phyloP scores from a whole-genome alignment of 2,888 invertebrate species.

The Napeogenes inachia region DNA sequence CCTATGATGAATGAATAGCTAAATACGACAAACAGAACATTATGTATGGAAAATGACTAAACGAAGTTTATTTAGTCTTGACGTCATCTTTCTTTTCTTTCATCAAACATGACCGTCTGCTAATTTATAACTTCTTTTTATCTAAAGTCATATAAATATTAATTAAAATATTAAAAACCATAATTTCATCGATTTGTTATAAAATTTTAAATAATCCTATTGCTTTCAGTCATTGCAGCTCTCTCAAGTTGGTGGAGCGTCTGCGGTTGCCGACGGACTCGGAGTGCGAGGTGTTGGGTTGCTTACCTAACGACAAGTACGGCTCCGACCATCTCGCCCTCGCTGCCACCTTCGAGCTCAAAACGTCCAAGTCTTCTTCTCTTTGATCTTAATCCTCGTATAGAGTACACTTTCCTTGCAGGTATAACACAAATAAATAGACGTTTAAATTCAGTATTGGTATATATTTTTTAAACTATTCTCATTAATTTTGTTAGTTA shows the following conservation, averaged over 20 bases:
- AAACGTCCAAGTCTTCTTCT: slow-evolving; percentile 13
- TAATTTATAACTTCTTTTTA: too few relatives aligned
- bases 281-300: slow-evolving; percentile 74
- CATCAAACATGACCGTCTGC: too few relatives aligned
- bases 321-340: slow-evolving; percentile 92
- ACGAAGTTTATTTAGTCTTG: too few relatives aligned
- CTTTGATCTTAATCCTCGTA: slow-evolving; percentile 7
- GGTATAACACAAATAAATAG: neutral
- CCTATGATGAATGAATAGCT: too few relatives aligned
- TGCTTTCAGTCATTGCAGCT: slow-evolving; percentile 51
- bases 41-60: too few relatives aligned
- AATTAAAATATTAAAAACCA: neutral
- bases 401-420: neutral
- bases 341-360: slow-evolving; percentile 82
- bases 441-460: neutral
- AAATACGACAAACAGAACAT: too few relatives aligned
- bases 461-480: too few relatives aligned
- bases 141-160: neutral
- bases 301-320: slow-evolving; percentile 84
- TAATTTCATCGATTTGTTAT: neutral
- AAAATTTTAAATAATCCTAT: neutral
- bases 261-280: slow-evolving; percentile 81
- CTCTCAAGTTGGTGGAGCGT: slow-evolving; percentile 77
- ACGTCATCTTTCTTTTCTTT: too few relatives aligned
- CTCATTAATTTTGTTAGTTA: too few relatives aligned